Conservation (phyloP, 1,140 invertebrate species). For the Pinna nobilis region DNA sequence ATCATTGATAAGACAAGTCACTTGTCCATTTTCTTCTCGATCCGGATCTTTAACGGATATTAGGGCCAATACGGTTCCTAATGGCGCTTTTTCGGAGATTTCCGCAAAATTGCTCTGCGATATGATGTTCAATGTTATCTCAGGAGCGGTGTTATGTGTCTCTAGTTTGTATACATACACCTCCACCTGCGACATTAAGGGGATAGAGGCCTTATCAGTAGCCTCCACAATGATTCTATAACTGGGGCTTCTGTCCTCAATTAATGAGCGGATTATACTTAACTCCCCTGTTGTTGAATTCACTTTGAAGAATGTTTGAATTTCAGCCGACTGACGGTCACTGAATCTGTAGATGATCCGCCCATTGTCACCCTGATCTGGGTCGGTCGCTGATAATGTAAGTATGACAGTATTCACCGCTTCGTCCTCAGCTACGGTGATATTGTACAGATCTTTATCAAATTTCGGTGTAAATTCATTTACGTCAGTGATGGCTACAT, state of each 20-base stretch:
- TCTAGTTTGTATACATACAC: slow-evolving; percentile 85
- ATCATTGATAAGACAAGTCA: slow-evolving; percentile 53
- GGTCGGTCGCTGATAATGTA: slow-evolving; percentile 85
- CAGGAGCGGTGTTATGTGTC: slow-evolving; percentile 70
- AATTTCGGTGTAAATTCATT: slow-evolving; percentile 77
- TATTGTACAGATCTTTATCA: slow-evolving; percentile 94
- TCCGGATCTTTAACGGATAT: slow-evolving; percentile 58
- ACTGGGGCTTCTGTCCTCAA: slow-evolving; percentile 32
- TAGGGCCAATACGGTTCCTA: slow-evolving; percentile 58
- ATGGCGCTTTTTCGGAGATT: slow-evolving; percentile 48
- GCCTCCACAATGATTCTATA: slow-evolving; percentile 90
- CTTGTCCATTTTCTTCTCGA: slow-evolving; percentile 54
- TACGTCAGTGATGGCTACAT: slow-evolving; percentile 78
- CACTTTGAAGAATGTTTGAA: slow-evolving; percentile 50
- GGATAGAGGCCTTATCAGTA: slow-evolving; percentile 89
- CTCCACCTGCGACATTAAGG: slow-evolving; percentile 93
- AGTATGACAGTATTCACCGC: slow-evolving; percentile 37
- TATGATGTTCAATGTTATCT: slow-evolving; percentile 48
- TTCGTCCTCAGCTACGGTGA: slow-evolving; percentile 61
- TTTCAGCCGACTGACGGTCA: slow-evolving; percentile 50
- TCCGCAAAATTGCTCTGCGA: slow-evolving; percentile 81
- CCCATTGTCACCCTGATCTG: slow-evolving; percentile 87
- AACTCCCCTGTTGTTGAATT: slow-evolving; percentile 58
- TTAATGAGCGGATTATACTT: slow-evolving; percentile 40
- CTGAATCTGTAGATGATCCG: slow-evolving; percentile 85